These are phyloP conservation scores for Tauraco hartlaubi DNA, from an alignment of 2,797 vertebrate species.

Conservation along the genomic window DNA sequence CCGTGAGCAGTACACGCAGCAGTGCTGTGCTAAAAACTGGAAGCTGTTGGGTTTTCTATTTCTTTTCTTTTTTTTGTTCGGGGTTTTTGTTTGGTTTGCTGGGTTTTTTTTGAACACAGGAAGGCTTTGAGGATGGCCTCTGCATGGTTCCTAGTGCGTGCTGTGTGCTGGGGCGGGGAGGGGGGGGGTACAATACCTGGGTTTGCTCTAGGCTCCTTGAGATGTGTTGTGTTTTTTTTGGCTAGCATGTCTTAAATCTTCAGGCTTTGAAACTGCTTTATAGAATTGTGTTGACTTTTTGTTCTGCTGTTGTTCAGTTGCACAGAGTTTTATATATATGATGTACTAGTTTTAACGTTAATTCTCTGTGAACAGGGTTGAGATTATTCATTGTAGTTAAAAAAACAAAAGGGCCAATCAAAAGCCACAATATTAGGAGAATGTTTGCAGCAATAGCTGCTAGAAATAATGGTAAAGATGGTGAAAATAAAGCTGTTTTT, in stretches of 20 bases:
- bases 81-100: neutral
- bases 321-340: slow-evolving; percentile 58
- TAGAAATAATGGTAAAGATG: too few relatives aligned
- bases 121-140: slow-evolving; percentile 17
- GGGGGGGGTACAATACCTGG: neutral
- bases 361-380: slow-evolving; percentile 56
- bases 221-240: neutral
- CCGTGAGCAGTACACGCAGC: neutral
- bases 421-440: too few relatives aligned
- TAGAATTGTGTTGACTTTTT: slow-evolving; percentile 41
- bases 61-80: neutral
- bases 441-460: too few relatives aligned
- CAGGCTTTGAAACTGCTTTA: slow-evolving; percentile 59
- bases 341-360: slow-evolving; percentile 23
- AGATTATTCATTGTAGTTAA: neutral
- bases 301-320: slow-evolving; percentile 65
- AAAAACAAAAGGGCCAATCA: neutral
- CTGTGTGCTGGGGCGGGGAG: slow-evolving; percentile 4
- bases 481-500: too few relatives aligned
- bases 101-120: neutral
- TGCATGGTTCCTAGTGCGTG: slow-evolving; percentile 50
- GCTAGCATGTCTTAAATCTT: slow-evolving; percentile 56
- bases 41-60: slow-evolving; percentile 42
- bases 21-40: slow-evolving; percentile 77
- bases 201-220: slow-evolving; percentile 49